Conservation (phyloP, 2,888 invertebrate genomes). For the Stenolophus ochropezus region DNA sequence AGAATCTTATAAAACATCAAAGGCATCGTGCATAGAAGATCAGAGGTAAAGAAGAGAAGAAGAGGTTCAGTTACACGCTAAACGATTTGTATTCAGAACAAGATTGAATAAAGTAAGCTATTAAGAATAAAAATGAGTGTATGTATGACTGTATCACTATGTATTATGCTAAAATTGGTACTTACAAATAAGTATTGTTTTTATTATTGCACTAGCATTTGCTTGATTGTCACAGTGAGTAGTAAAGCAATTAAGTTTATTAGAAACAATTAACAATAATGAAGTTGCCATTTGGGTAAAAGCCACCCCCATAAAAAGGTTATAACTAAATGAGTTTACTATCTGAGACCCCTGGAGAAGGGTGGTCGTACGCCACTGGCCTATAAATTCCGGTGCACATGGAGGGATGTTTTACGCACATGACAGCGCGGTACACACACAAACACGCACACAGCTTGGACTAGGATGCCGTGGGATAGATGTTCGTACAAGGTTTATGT, state of each 20-base stretch:
- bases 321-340: neutral
- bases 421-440: slow-evolving; percentile 23
- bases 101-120: too few relatives aligned
- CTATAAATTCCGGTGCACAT: slow-evolving; percentile 26
- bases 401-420: slow-evolving; percentile 30
- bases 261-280: too few relatives aligned
- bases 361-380: slow-evolving; percentile 24
- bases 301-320: neutral
- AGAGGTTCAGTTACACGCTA: too few relatives aligned
- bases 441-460: neutral
- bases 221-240: neutral
- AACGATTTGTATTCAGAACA: too few relatives aligned
- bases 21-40: too few relatives aligned
- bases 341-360: neutral
- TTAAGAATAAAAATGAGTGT: too few relatives aligned
- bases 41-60: too few relatives aligned
- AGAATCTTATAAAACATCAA: too few relatives aligned
- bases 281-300: neutral
- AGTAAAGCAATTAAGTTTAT: neutral
- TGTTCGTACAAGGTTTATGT: slow-evolving; percentile 21
- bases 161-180: too few relatives aligned
- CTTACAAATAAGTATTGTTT: neutral
- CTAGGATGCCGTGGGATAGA: neutral
- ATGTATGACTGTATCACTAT: too few relatives aligned
- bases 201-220: neutral